Evolutionary conservation across 2,113 vertebrate genomes (phyloP).

Genomic region (Willisornis vidua): DNA sequence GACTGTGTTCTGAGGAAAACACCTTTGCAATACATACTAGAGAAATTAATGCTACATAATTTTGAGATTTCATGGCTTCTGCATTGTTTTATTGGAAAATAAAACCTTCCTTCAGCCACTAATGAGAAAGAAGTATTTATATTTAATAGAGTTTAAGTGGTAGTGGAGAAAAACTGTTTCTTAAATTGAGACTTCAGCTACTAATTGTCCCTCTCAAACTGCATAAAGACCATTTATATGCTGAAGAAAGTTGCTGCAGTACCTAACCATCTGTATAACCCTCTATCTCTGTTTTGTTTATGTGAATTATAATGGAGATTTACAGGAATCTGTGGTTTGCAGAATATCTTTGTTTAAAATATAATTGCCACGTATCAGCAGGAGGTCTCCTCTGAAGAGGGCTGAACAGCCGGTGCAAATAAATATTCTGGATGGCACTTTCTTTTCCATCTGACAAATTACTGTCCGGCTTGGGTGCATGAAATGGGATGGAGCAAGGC

Average conservation of each 20-base stretch:
- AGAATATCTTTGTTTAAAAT: slow-evolving; percentile 37
- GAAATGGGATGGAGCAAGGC: background rate
- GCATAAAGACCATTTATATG: background rate
- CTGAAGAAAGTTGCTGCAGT: background rate
- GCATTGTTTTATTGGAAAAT: slow-evolving; percentile 14
- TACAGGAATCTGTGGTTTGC: slow-evolving; percentile 31
- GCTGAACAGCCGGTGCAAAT: background rate
- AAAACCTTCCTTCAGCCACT: slow-evolving; percentile 5
- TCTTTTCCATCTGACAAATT: background rate
- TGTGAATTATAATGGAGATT: slow-evolving; percentile 8
- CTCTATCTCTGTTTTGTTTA: background rate
- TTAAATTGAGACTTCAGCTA: slow-evolving; percentile 26
- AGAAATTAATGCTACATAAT: background rate
- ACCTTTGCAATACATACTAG: background rate
- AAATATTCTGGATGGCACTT: background rate
- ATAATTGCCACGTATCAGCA: background rate
- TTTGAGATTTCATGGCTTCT: slow-evolving; percentile 15
- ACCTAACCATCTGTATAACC: background rate
- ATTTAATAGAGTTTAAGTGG: slow-evolving; percentile 51
- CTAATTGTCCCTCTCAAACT: slow-evolving; percentile 5
- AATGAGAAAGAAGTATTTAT: slow-evolving; percentile 53
- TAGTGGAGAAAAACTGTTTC: slow-evolving; percentile 14
- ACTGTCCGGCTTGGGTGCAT: background rate
- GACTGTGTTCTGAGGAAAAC: background rate
- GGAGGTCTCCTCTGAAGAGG: background rate